Percentiles rank a stretch among this genome's conserved stretches.
Evolutionary conservation across 2,113 vertebrate species (phyloP).

Genomic region (Apteryx owenii): DNA sequence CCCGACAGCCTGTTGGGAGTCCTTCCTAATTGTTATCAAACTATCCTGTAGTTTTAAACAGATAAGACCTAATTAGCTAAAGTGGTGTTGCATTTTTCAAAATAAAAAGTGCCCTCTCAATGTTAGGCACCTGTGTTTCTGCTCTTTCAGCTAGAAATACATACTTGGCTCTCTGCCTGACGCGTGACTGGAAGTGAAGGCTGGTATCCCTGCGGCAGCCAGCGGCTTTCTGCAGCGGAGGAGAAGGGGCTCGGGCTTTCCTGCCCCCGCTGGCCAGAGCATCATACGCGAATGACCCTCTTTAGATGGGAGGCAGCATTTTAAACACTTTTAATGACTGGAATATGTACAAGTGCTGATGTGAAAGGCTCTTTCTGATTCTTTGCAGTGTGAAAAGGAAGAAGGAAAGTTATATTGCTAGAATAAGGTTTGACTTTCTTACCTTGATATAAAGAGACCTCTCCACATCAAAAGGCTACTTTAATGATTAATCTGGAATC

Average conservation of each 20-base stretch:
- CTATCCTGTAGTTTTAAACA: constrained; percentile 65
- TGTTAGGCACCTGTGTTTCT: constrained; percentile 63
- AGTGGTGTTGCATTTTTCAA: constrained; percentile 50
- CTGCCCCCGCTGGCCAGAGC: neutral
- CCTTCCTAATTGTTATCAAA: constrained; percentile 73
- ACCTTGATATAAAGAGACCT: neutral
- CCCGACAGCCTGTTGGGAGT: constrained; percentile 62
- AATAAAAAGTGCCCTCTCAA: constrained; percentile 46
- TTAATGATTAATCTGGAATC: neutral
- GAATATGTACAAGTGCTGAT: neutral
- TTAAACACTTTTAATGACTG: neutral
- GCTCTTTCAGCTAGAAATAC: constrained; percentile 37
- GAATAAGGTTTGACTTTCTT: neutral
- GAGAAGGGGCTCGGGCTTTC: neutral
- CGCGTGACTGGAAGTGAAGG: fast-evolving
- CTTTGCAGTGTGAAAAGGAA: neutral
- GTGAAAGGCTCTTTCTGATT: neutral
- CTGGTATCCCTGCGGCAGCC: neutral
- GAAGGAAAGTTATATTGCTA: neutral
- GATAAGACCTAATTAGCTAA: constrained; percentile 71
- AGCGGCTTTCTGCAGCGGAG: neutral
- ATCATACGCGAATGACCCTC: neutral
- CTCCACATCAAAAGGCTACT: neutral
- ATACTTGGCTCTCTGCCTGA: constrained; percentile 14
- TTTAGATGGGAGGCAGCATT: neutral